Conservation (phyloP, 1,140 invertebrate species). For the Coenobita brevimanus region DNA sequence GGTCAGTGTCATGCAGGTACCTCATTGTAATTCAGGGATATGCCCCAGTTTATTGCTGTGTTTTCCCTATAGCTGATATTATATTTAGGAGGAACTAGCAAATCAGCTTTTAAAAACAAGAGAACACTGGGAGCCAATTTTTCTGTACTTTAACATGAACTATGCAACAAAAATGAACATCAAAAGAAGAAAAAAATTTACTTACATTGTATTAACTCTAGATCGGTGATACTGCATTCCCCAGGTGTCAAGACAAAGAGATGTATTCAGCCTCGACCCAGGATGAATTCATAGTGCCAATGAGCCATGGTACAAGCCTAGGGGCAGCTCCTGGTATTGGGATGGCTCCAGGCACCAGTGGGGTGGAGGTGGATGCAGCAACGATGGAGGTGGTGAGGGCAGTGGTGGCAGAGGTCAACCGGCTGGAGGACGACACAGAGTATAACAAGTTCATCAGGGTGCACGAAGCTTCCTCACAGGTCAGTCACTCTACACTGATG, state of each 20-base stretch:
- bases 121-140: too few species aligned
- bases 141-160: too few species aligned
- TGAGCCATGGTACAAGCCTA: slow-evolving; percentile 24
- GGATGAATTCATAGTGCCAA: slow-evolving; percentile 63
- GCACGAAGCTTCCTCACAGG: slow-evolving; percentile 57
- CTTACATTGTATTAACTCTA: background rate
- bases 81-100: too few species aligned
- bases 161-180: too few species aligned
- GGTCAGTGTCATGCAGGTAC: too few species aligned
- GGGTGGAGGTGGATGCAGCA: background rate
- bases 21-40: too few species aligned
- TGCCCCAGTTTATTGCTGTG: too few species aligned
- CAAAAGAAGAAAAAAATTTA: too few species aligned
- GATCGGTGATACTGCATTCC: background rate
- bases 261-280: slow-evolving; percentile 45
- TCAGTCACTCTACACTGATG: slow-evolving; percentile 27
- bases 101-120: too few species aligned
- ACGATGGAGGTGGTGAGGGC: slow-evolving; percentile 34
- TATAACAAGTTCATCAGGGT: slow-evolving; percentile 51
- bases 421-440: slow-evolving; percentile 56
- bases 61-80: too few species aligned
- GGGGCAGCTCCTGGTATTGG: slow-evolving; percentile 10
- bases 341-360: background rate
- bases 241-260: slow-evolving; percentile 65
- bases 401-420: slow-evolving; percentile 58